Percentiles rank a stretch among this genome's conserved stretches.
Evolutionary conservation across 2,888 invertebrate species (phyloP).

Genomic region (Notodonta ziczac): DNA sequence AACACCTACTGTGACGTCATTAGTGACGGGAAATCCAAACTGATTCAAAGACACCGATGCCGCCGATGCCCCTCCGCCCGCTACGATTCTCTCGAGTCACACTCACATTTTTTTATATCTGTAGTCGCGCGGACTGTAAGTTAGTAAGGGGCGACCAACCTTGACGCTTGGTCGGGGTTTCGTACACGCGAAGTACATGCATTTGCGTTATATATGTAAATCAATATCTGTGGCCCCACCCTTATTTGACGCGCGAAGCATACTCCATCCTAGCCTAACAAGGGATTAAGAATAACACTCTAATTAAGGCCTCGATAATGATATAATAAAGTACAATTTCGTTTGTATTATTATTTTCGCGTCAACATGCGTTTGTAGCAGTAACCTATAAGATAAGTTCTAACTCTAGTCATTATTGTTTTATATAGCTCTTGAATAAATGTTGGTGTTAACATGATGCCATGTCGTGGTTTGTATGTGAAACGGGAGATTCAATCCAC

Average conservation of each 20-base stretch:
- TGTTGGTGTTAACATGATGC: constrained; percentile 49
- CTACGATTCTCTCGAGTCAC: too few relatives aligned
- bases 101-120: too few relatives aligned
- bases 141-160: too few relatives aligned
- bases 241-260: constrained; percentile 53
- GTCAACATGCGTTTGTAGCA: constrained; percentile 29
- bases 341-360: constrained; percentile 36
- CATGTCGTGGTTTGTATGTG: constrained; percentile 40
- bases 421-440: constrained; percentile 57
- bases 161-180: too few relatives aligned
- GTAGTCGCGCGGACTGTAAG: too few relatives aligned
- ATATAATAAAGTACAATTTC: constrained; percentile 46
- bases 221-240: too few relatives aligned
- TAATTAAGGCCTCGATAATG: constrained; percentile 39
- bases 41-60: too few relatives aligned
- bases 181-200: too few relatives aligned
- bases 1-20: too few relatives aligned
- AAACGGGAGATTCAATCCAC: constrained; percentile 18
- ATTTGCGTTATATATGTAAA: too few relatives aligned
- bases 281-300: constrained; percentile 36
- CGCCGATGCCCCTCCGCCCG: too few relatives aligned
- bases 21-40: too few relatives aligned
- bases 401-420: constrained; percentile 74
- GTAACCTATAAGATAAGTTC: constrained; percentile 45
- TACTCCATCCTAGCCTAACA: constrained; percentile 34